Conservation (phyloP, 2,888 invertebrate species). For the Leptinotarsa haldemani region DNA sequence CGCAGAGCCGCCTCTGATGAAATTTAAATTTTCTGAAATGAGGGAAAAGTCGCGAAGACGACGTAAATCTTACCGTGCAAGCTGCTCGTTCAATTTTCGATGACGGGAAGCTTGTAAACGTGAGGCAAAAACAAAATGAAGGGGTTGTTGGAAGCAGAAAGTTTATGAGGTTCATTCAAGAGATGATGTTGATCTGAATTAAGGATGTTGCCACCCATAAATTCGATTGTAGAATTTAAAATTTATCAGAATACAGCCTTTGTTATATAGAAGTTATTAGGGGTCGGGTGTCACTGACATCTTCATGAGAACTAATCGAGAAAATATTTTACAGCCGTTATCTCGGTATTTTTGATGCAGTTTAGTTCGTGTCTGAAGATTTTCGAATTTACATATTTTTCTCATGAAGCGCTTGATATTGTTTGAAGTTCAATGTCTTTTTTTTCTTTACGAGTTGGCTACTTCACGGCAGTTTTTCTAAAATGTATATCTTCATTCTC, state of each 20-base stretch:
- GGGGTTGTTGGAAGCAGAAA: conserved; percentile 16
- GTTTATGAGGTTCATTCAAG: conserved; percentile 8
- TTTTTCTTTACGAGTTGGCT: too few species aligned
- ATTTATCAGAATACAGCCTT: neutral
- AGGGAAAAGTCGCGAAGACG: conserved; percentile 24
- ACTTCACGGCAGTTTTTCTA: too few species aligned
- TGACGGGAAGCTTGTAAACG: conserved; percentile 23
- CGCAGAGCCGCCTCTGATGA: conserved; percentile 31
- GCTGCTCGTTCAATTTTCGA: conserved; percentile 26
- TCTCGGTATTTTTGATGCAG: too few species aligned
- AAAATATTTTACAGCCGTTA: too few species aligned
- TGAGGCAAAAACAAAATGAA: conserved; percentile 29
- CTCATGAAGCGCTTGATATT: too few species aligned
- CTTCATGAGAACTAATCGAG: neutral
- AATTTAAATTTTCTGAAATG: conserved; percentile 31
- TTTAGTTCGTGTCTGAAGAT: too few species aligned
- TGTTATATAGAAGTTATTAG: neutral
- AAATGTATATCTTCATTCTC: too few species aligned
- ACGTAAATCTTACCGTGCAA: conserved; percentile 22
- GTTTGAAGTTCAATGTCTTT: too few species aligned
- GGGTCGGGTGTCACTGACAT: neutral
- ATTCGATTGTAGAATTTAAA: conserved; percentile 15
- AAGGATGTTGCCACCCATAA: neutral
- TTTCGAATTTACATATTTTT: too few species aligned
- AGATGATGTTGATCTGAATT: conserved; percentile 13